Evolutionary conservation across 2,113 vertebrate genomes (phyloP).

Genomic region (Ursus arctos): DNA sequence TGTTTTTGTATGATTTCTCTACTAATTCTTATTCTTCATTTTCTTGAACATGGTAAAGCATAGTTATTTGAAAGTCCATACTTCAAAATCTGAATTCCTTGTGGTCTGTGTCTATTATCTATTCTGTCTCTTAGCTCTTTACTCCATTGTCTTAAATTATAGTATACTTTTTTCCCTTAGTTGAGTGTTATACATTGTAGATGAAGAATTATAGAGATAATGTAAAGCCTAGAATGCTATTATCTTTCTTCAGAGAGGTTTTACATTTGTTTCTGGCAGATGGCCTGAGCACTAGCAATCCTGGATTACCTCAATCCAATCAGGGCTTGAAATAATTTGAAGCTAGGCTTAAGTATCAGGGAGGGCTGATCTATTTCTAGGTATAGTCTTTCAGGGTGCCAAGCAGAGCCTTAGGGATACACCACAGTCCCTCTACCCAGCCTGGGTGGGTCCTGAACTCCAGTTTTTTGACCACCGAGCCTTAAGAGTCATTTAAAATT

Average conservation of each 20-base stretch:
- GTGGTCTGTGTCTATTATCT: constrained; percentile 13
- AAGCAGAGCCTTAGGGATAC: background rate
- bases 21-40: constrained; percentile 22
- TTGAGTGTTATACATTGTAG: background rate
- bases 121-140: constrained; percentile 13
- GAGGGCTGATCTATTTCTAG: background rate
- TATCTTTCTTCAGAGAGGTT: constrained; percentile 18
- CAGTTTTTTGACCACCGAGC: background rate
- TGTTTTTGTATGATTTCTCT: background rate
- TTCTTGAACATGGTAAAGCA: constrained; percentile 26
- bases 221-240: background rate
- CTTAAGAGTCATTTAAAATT: constrained; percentile 41
- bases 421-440: background rate
- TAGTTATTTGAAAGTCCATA: constrained; percentile 1
- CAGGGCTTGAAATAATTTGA: background rate
- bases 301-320: background rate
- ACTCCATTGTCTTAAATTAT: background rate
- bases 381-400: background rate
- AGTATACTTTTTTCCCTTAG: background rate
- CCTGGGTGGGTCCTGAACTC: background rate
- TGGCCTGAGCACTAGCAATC: background rate
- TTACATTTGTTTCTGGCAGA: constrained; percentile 43
- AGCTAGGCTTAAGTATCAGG: background rate
- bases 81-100: background rate
- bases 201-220: constrained; percentile 2